Evolutionary conservation across 2,113 vertebrate genomes (phyloP).

Genomic region (Callionymus lyra): DNA sequence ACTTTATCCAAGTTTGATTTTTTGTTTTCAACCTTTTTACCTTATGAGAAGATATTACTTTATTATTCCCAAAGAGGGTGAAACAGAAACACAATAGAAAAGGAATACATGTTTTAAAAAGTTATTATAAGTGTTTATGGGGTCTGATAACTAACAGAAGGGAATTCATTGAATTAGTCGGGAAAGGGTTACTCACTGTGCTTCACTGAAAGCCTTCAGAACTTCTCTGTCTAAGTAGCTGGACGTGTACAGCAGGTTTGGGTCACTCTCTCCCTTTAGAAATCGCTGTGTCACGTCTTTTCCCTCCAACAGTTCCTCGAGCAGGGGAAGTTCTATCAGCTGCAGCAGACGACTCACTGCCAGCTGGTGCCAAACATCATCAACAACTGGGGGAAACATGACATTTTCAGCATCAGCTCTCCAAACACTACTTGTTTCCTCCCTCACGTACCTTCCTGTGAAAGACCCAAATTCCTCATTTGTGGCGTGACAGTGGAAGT

Average conservation of each 20-base stretch:
- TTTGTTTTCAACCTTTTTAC: too few relatives aligned
- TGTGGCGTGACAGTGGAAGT: constrained; percentile 69
- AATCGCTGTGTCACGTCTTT: constrained; percentile 46
- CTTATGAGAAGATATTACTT: too few relatives aligned
- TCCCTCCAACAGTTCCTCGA: constrained; percentile 79
- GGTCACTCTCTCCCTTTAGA: constrained; percentile 59
- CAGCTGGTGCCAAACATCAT: constrained; percentile 92
- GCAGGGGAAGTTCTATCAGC: constrained; percentile 86
- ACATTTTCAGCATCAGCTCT: too few relatives aligned
- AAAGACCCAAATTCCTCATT: constrained; percentile 72
- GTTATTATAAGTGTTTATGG: too few relatives aligned
- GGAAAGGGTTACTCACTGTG: constrained; percentile 75
- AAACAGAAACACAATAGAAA: too few relatives aligned
- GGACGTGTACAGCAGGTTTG: constrained; percentile 70
- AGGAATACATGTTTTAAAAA: too few relatives aligned
- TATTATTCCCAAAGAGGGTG: too few relatives aligned
- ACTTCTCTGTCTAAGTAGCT: constrained; percentile 89
- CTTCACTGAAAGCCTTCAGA: constrained; percentile 91
- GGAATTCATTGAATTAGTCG: too few relatives aligned
- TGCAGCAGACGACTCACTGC: constrained; percentile 82
- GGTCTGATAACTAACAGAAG: too few relatives aligned
- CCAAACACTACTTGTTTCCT: not conserved
- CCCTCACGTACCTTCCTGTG: constrained; percentile 71
- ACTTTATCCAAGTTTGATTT: too few relatives aligned
- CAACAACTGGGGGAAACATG: constrained; percentile 68